phyloP scores from a whole-genome alignment of 2,113 vertebrate species.

The Scomber japonicus region DNA sequence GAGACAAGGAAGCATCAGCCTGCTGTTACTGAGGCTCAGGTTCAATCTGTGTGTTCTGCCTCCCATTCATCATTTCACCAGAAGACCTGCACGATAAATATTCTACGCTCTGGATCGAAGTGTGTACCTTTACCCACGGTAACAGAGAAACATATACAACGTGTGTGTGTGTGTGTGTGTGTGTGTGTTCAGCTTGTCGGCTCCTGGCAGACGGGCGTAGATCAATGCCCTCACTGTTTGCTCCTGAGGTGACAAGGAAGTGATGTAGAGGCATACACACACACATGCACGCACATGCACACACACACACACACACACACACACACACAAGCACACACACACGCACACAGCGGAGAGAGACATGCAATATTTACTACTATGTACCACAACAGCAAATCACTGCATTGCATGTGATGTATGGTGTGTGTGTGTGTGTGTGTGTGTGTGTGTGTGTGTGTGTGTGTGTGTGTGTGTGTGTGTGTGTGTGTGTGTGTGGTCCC shows the following conservation, averaged over 20 bases:
- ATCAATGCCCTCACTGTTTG: constrained; percentile 19
- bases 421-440: neutral
- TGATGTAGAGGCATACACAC: neutral
- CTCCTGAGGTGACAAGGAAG: constrained; percentile 12
- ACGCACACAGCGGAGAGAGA: neutral
- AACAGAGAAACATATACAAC: neutral
- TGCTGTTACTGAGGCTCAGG: too few relatives aligned
- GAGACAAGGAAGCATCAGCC: too few relatives aligned
- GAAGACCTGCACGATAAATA: neutral
- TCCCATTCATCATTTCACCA: too few relatives aligned
- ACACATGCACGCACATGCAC: neutral
- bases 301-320: constrained; percentile 3
- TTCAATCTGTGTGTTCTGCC: too few relatives aligned
- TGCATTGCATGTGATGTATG: fast-evolving
- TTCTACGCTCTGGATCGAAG: neutral
- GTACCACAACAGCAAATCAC: neutral
- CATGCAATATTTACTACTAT: neutral
- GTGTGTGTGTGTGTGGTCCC: neutral
- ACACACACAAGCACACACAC: neutral
- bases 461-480: neutral
- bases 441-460: neutral
- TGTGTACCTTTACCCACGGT: neutral
- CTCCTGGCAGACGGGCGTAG: constrained; percentile 4
- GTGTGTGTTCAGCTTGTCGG: constrained; percentile 3
- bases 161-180: neutral